phyloP scores from a whole-genome alignment of 2,888 invertebrate genomes.

The Sceliomorpha sp. region DNA sequence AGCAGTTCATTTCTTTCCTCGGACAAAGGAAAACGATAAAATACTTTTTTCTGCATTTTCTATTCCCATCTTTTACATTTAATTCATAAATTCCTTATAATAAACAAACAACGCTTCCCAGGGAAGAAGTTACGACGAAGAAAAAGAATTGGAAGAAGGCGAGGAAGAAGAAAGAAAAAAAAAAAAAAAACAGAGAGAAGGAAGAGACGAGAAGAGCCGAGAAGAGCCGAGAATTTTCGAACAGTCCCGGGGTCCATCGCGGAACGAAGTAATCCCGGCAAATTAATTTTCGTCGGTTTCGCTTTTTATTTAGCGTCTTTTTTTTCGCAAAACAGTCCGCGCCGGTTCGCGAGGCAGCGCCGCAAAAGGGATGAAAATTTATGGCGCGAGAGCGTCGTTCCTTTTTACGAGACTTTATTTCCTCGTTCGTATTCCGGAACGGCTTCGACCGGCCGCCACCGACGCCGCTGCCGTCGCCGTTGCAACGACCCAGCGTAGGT shows the following conservation, averaged over 20 bases:
- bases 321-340: conserved; percentile 11
- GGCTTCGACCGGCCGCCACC: too few species aligned
- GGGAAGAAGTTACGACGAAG: too few species aligned
- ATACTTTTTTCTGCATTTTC: too few species aligned
- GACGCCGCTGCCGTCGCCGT: background rate
- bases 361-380: conserved; percentile 29
- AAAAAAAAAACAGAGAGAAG: background rate
- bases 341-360: background rate
- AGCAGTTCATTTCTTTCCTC: too few species aligned
- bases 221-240: background rate
- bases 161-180: conserved; percentile 7
- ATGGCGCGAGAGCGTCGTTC: conserved; percentile 4
- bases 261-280: conserved; percentile 1
- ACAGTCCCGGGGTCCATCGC: background rate
- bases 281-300: conserved; percentile 23
- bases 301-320: too few species aligned
- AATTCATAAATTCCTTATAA: too few species aligned
- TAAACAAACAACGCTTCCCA: too few species aligned
- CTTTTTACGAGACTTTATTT: conserved; percentile 19
- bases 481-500: background rate
- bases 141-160: too few species aligned
- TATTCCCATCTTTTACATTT: too few species aligned
- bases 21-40: too few species aligned
- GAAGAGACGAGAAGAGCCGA: too few species aligned
- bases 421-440: background rate